Evolutionary conservation across 2,888 invertebrate species (phyloP).

Genomic region (Patella pellucida): DNA sequence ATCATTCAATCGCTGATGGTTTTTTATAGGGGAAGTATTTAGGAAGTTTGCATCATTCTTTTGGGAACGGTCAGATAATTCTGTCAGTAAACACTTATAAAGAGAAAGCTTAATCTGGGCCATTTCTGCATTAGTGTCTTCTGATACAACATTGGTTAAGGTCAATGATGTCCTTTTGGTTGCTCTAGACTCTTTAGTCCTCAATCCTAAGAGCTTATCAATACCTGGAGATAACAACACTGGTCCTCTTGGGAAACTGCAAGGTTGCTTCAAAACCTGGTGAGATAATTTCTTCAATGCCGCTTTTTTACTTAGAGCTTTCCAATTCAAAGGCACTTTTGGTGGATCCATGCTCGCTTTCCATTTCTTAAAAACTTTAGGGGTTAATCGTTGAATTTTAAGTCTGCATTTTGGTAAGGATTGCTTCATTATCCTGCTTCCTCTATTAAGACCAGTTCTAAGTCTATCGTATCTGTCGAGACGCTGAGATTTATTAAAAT

Average conservation of each 20-base stretch:
- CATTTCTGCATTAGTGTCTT: constrained; percentile 53
- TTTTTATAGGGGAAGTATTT: not conserved
- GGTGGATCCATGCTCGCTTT: constrained; percentile 6
- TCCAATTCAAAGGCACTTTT: constrained; percentile 3
- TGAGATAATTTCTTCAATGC: constrained; percentile 5
- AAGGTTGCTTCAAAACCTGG: not conserved
- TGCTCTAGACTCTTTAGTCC: constrained; percentile 36
- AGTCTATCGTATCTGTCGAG: constrained; percentile 49
- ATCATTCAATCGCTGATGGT: not conserved
- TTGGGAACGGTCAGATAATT: constrained; percentile 34
- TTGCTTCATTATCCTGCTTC: constrained; percentile 44
- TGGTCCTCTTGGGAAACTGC: constrained; percentile 52
- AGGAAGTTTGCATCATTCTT: not conserved
- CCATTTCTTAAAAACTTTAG: constrained; percentile 46
- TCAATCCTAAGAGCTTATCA: constrained; percentile 54
- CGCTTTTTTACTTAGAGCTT: not conserved
- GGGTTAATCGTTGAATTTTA: constrained; percentile 41
- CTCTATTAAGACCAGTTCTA: constrained; percentile 52
- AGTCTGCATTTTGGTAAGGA: constrained; percentile 48
- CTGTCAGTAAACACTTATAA: constrained; percentile 51
- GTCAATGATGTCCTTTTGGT: constrained; percentile 32
- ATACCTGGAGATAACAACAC: constrained; percentile 50
- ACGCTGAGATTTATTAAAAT: constrained; percentile 50
- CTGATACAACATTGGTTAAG: constrained; percentile 51
- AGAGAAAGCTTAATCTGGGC: constrained; percentile 50